A percentile compares a stretch with the other conserved stretches of the same genome.
phyloP scores from a whole-genome alignment of 1,140 invertebrate genomes.

The Bombyx mori region DNA sequence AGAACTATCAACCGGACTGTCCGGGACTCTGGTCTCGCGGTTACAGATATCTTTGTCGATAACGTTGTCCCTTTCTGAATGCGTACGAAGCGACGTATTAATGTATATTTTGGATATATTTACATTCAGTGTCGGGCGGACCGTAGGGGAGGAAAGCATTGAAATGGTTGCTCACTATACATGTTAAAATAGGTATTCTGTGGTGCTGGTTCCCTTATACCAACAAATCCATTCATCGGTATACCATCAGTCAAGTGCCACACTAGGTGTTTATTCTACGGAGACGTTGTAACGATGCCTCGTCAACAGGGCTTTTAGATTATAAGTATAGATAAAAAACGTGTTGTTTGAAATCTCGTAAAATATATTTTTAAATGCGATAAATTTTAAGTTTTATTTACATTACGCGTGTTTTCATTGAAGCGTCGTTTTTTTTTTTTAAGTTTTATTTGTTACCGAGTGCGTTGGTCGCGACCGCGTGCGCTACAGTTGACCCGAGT shows the following conservation, averaged over 20 bases:
- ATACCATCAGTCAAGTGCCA: slow-evolving; percentile 49
- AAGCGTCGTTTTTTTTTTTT: slow-evolving; percentile 62
- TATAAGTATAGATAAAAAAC: slow-evolving; percentile 44
- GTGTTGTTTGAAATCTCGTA: slow-evolving; percentile 69
- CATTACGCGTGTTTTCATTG: slow-evolving; percentile 59
- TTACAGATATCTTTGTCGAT: slow-evolving; percentile 23
- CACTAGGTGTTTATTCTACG: slow-evolving; percentile 50
- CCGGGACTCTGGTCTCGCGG: slow-evolving; percentile 17
- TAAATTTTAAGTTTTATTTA: slow-evolving; percentile 48
- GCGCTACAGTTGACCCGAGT: slow-evolving; percentile 5
- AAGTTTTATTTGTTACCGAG: slow-evolving; percentile 61
- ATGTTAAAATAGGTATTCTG: slow-evolving; percentile 52
- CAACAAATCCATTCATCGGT: slow-evolving; percentile 26
- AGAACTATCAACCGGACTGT: background rate
- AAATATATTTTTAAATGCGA: slow-evolving; percentile 57
- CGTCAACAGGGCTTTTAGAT: slow-evolving; percentile 46
- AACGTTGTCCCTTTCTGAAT: slow-evolving; percentile 39
- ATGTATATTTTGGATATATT: slow-evolving; percentile 69
- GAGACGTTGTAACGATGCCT: slow-evolving; percentile 13
- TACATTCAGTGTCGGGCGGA: slow-evolving; percentile 34
- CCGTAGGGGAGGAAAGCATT: slow-evolving; percentile 35
- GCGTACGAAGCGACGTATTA: slow-evolving; percentile 32
- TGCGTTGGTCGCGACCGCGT: slow-evolving; percentile 33
- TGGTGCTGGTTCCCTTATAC: slow-evolving; percentile 54
- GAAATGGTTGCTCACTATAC: slow-evolving; percentile 67